A percentile compares a stretch with the other conserved stretches of the same genome.
Evolutionary conservation across 2,113 vertebrate species (phyloP).

Genomic region (Mola mola): DNA sequence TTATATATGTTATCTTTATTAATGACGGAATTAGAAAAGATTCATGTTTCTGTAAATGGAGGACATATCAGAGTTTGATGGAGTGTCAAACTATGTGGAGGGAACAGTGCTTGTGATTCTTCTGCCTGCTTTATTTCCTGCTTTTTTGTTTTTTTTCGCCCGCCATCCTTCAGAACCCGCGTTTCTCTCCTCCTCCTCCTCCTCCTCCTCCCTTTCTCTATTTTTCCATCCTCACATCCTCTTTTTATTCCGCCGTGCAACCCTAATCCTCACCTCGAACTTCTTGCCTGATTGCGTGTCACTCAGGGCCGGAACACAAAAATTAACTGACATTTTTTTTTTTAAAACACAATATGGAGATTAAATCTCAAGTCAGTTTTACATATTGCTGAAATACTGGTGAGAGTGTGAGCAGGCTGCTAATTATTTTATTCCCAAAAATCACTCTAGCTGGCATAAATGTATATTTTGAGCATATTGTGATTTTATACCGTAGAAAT

Average conservation of each 20-base stretch:
- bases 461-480: no score
- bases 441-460: no score
- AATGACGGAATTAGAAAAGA: slow-evolving; percentile 74
- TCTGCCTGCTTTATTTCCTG: not conserved
- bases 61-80: slow-evolving; percentile 56
- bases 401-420: no score
- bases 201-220: slow-evolving; percentile 1
- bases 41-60: slow-evolving; percentile 66
- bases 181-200: slow-evolving; percentile 25
- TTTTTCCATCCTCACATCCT: not conserved
- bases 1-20: slow-evolving; percentile 77
- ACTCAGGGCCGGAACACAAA: not conserved
- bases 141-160: not conserved
- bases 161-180: not conserved
- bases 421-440: no score
- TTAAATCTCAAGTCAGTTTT: not conserved
- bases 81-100: slow-evolving; percentile 33
- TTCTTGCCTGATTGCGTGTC: not conserved
- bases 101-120: not conserved
- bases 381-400: no score
- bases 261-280: not conserved
- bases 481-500: no score
- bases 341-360: not conserved
- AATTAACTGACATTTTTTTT: not conserved
- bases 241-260: not conserved